A percentile compares a stretch with the other conserved stretches of the same genome.
Evolutionary conservation across 2,113 vertebrate genomes (phyloP).

Genomic region (Mesembrinibis cayennensis): DNA sequence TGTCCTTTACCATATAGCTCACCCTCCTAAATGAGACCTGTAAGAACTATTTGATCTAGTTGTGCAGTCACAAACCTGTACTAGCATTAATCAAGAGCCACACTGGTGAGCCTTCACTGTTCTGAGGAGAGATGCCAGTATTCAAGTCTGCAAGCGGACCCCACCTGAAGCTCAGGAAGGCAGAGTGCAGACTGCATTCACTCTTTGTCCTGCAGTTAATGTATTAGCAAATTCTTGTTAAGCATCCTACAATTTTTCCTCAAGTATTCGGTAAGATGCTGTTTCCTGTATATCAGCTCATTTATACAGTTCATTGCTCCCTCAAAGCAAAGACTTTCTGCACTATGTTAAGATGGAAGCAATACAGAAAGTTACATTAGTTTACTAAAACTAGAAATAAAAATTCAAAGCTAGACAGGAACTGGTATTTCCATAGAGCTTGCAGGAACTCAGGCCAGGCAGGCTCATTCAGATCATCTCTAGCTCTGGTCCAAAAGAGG

Average conservation of each 20-base stretch:
- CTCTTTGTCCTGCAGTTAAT: not conserved
- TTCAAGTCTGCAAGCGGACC: not conserved
- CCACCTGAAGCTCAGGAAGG: not conserved
- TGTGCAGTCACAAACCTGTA: not conserved
- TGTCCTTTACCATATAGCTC: not conserved
- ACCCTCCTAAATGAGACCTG: not conserved
- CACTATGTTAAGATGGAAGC: not conserved
- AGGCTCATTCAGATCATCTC: not conserved
- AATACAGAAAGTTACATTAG: not conserved
- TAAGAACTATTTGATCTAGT: not conserved
- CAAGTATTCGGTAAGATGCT: not conserved
- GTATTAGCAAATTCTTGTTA: not conserved
- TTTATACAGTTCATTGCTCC: not conserved
- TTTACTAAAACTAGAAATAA: not conserved
- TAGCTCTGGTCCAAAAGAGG: not conserved
- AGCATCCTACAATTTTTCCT: not conserved
- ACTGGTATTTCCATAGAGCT: not conserved
- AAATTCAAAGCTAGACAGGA: not conserved
- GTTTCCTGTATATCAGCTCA: not conserved
- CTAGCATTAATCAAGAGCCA: not conserved
- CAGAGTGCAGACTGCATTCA: not conserved
- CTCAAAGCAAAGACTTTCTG: not conserved
- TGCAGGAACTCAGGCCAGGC: not conserved
- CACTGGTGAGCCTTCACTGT: not conserved
- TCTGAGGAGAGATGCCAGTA: not conserved